A percentile compares a stretch with the other conserved stretches of the same genome.
Evolutionary conservation across 2,888 invertebrate species (phyloP).

Genomic region (Leucophenga maculata): DNA sequence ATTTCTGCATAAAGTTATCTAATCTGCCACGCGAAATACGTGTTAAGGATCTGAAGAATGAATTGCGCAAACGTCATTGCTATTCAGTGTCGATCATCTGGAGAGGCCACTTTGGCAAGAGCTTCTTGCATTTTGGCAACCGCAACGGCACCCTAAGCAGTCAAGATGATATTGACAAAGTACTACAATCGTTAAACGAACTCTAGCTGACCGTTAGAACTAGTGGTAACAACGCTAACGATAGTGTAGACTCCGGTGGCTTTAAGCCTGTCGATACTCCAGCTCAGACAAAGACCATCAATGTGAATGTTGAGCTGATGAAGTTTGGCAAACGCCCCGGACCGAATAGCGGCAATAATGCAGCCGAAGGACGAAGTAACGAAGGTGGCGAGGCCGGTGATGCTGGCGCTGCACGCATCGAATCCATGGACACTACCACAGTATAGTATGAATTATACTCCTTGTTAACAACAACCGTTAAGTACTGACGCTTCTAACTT

Average conservation of each 20-base stretch:
- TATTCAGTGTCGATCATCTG: constrained; percentile 85
- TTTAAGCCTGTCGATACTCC: too few species aligned
- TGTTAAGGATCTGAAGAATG: constrained; percentile 83
- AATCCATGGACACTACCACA: constrained; percentile 71
- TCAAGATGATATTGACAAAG: constrained; percentile 69
- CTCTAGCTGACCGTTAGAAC: constrained; percentile 65
- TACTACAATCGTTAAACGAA: constrained; percentile 68
- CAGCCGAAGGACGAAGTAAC: constrained; percentile 44
- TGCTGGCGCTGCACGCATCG: constrained; percentile 63
- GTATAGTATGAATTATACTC: constrained; percentile 72
- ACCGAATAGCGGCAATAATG: constrained; percentile 7
- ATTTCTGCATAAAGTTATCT: constrained; percentile 75
- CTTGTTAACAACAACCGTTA: too few species aligned
- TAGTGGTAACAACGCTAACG: too few species aligned
- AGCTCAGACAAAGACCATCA: constrained; percentile 61
- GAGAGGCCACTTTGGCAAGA: constrained; percentile 81
- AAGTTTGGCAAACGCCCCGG: too few species aligned
- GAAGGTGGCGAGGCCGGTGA: constrained; percentile 45
- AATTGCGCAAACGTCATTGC: constrained; percentile 81
- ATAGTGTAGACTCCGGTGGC: constrained; percentile 33
- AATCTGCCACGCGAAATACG: constrained; percentile 82
- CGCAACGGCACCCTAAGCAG: constrained; percentile 73
- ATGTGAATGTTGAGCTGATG: constrained; percentile 67
- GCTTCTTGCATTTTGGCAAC: constrained; percentile 84
- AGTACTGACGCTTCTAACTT: too few species aligned